Evolutionary conservation across 2,888 invertebrate genomes (phyloP).

Genomic region (Erannis defoliaria): DNA sequence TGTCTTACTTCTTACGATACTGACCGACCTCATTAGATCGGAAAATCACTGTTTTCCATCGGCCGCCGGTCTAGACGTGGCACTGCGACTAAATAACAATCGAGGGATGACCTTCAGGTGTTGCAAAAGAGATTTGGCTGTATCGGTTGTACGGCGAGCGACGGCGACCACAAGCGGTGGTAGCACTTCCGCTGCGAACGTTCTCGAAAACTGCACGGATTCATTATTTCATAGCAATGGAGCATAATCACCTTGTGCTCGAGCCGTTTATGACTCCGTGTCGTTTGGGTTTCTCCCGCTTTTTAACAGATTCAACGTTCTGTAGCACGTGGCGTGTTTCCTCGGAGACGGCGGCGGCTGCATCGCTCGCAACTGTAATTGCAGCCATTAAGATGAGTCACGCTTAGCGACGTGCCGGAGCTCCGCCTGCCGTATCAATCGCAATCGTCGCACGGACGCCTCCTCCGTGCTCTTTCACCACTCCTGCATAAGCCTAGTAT

Average conservation of each 20-base stretch:
- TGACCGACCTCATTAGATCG: conserved; percentile 71
- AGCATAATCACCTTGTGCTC: conserved; percentile 25
- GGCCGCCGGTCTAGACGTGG: conserved; percentile 55
- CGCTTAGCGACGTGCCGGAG: conserved; percentile 77
- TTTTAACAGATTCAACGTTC: conserved; percentile 44
- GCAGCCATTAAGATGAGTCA: conserved; percentile 84
- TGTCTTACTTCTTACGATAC: conserved; percentile 69
- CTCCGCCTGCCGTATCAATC: conserved; percentile 75
- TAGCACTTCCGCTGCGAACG: conserved; percentile 55
- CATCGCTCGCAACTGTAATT: conserved; percentile 74
- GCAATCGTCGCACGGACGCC: conserved; percentile 61
- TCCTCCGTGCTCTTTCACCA: conserved; percentile 51
- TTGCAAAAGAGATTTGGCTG: conserved; percentile 51
- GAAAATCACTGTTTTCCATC: conserved; percentile 70
- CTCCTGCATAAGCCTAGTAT: conserved; percentile 26
- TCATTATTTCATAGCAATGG: conserved; percentile 24
- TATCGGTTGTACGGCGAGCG: conserved; percentile 39
- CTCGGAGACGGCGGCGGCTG: conserved; percentile 56
- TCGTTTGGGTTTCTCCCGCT: conserved; percentile 35
- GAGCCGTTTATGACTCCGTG: conserved; percentile 6
- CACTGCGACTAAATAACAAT: conserved; percentile 70
- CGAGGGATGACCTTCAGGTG: conserved; percentile 67
- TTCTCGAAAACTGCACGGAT: conserved; percentile 46
- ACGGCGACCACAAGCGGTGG: conserved; percentile 39
- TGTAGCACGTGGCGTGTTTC: conserved; percentile 68